phyloP scores from a whole-genome alignment of 2,888 invertebrate species.

The Sphaerophoria rueppellii region DNA sequence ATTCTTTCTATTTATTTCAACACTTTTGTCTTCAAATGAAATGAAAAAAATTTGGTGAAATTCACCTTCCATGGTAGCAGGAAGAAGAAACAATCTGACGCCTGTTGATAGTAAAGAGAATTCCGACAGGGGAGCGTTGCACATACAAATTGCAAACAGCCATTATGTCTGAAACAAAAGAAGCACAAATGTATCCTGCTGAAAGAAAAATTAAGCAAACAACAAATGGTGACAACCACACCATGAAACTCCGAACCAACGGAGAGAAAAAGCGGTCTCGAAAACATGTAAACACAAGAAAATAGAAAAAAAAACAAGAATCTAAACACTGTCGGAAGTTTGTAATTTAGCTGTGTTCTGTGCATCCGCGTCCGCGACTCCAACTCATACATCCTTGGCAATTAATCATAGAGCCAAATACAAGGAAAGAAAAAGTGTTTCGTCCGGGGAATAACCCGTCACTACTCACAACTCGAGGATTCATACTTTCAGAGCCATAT shows the following conservation, averaged over 20 bases:
- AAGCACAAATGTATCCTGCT: not conserved
- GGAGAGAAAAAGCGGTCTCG: constrained; percentile 43
- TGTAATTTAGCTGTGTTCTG: constrained; percentile 79
- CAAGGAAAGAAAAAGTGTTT: constrained; percentile 22
- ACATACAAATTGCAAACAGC: constrained; percentile 56
- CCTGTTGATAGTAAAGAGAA: constrained; percentile 59
- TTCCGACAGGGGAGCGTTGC: not conserved
- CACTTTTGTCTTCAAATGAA: no score
- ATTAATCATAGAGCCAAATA: constrained; percentile 59
- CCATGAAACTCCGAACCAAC: constrained; percentile 24
- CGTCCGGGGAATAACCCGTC: constrained; percentile 21
- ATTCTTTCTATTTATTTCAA: no score
- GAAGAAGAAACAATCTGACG: constrained; percentile 20
- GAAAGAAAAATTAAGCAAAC: constrained; percentile 8
- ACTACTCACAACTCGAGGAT: not conserved
- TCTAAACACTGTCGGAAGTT: constrained; percentile 79
- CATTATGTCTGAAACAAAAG: constrained; percentile 32
- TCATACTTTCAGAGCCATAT: not conserved
- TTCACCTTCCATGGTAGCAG: not conserved
- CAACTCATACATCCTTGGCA: constrained; percentile 64
- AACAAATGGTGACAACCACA: constrained; percentile 42
- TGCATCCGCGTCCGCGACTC: constrained; percentile 42
- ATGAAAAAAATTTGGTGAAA: not conserved
- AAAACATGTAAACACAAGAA: not conserved
- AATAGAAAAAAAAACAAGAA: constrained; percentile 3